These are phyloP conservation scores for Chelon labrosus DNA, from an alignment of 2,797 vertebrate genomes.

Conservation along the genomic window DNA sequence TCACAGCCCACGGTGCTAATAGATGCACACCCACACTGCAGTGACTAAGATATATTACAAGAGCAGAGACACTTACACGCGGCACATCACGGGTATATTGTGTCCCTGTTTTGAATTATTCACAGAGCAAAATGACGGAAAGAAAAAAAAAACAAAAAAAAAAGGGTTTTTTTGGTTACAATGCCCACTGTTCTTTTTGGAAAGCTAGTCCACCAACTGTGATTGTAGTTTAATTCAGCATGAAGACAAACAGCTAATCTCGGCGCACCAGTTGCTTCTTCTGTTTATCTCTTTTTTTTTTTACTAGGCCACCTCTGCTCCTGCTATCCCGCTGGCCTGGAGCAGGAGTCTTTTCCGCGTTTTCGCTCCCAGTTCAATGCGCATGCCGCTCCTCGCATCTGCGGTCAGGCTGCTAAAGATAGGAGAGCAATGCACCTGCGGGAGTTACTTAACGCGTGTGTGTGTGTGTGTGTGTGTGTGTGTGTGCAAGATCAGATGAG, in stretches of 20 bases:
- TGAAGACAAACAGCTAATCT: slow-evolving; percentile 16
- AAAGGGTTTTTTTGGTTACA: slow-evolving; percentile 14
- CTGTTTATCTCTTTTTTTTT: neutral
- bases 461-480: slow-evolving; percentile 6
- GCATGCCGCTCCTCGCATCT: slow-evolving; percentile 32
- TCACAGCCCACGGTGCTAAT: slow-evolving; percentile 74
- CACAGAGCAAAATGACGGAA: slow-evolving; percentile 50
- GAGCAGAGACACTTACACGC: slow-evolving; percentile 67
- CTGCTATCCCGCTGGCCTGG: neutral
- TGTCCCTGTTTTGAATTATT: slow-evolving; percentile 71
- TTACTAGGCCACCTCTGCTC: neutral
- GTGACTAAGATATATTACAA: slow-evolving; percentile 73
- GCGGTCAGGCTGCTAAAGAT: slow-evolving; percentile 27
- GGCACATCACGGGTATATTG: slow-evolving; percentile 75
- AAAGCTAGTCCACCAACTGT: neutral
- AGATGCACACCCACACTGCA: slow-evolving; percentile 76
- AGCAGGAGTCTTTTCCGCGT: slow-evolving; percentile 8
- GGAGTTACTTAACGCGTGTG: slow-evolving; percentile 42
- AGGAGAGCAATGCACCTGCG: slow-evolving; percentile 33
- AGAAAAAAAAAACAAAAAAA: slow-evolving; percentile 12
- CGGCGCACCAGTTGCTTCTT: neutral
- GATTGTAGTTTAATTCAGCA: slow-evolving; percentile 26
- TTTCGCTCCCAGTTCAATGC: slow-evolving; percentile 52
- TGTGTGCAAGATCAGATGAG: slow-evolving; percentile 53
- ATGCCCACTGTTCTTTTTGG: slow-evolving; percentile 9